Conservation (phyloP, 2,113 vertebrate species). For the Asarcornis scutulata region DNA sequence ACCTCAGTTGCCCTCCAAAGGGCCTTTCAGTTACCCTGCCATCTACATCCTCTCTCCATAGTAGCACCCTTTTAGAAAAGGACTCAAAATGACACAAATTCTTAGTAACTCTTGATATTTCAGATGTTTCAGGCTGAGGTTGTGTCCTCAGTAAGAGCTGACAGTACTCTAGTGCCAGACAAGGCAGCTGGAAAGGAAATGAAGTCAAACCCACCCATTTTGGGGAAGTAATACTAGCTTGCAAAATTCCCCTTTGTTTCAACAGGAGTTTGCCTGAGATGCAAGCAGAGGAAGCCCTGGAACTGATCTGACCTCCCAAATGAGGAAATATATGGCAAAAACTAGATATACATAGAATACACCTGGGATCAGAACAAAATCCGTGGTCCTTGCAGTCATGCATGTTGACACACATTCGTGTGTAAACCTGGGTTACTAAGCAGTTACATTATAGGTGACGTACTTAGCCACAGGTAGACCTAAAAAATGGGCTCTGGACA, state of each 20-base stretch:
- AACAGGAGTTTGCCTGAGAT: not conserved
- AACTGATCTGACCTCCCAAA: fast-evolving
- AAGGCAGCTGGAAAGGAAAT: not conserved
- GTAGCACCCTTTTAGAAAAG: not conserved
- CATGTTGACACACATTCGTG: fast-evolving
- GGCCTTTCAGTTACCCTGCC: not conserved
- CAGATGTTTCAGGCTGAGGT: not conserved
- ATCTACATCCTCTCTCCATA: not conserved
- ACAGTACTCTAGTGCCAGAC: not conserved
- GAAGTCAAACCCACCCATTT: not conserved
- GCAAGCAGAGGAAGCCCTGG: not conserved
- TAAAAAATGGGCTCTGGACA: not conserved
- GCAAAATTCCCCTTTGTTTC: not conserved
- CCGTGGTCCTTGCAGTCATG: not conserved
- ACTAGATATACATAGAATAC: fast-evolving
- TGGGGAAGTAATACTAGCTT: not conserved
- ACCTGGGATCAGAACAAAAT: not conserved
- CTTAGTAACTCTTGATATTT: not conserved
- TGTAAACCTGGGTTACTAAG: not conserved
- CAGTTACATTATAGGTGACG: not conserved
- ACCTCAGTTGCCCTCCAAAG: not conserved
- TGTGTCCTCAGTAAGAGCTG: not conserved
- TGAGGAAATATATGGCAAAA: not conserved
- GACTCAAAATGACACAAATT: not conserved
- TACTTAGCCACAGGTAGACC: too few relatives aligned